Evolutionary conservation across 2,888 invertebrate genomes (phyloP), one percentile per base, ranked within the genome.

Genomic region (Odontothrips loti): DNA sequence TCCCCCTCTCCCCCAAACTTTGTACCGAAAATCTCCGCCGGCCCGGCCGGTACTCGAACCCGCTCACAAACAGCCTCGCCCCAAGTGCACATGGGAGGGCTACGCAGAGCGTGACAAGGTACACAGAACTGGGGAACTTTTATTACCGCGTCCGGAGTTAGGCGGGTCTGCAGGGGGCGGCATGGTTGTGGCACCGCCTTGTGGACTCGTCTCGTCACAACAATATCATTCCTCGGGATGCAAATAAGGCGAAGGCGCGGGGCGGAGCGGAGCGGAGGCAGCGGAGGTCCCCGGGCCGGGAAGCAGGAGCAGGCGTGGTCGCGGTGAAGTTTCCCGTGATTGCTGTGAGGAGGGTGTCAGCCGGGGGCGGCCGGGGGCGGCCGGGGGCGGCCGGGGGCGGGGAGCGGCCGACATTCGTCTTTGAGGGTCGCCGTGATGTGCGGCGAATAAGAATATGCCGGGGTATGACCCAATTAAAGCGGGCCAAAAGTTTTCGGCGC

Each of bases 171-270:
- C 15, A 10, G 51, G 51, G 20, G 15, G 15, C 51, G 15, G 51
- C 51, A 12, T 10, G 51, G 51, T n/a, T 10, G 15, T 10, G 15
- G 51, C 51, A 12, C 51, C 58, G 58, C 58, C 58, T 6, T 6
- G 58, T 2, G 51, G 51, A 51, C 51, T n/a, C 58, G 15, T 10
- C 68, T 75, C 68, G 68, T 75, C 68, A 75, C 68, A 75, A 75
- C 68, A 75, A 75, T 75, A 75, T 75, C 68, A 75, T 75, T 75
- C 27, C 68, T 27, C 68, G 27, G 27, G 23, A 75, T 75, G 68
- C 68, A 75, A 75, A 75, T 75, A 75, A 75, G 68, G 68, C 23
- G 23, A 3, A 15, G 58, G 20, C 11, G 58, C 58, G 58, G 58
- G 17, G 58, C 20, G 8, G 58, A 58, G 58, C 51, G 51, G 51